Conservation (phyloP, 2,797 vertebrate species). For the Enteromius paludinosus region DNA sequence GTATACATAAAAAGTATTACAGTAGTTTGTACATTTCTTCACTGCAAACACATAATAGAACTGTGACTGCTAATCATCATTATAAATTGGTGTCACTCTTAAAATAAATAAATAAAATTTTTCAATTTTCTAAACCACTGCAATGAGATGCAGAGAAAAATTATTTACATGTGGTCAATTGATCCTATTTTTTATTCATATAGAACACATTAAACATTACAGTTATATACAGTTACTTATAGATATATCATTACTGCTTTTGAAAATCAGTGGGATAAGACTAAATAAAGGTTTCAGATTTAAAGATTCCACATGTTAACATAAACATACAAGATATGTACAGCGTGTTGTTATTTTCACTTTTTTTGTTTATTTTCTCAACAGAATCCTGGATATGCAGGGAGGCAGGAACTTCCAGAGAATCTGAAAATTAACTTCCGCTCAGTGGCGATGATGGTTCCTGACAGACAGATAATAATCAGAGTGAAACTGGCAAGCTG, state of each 20-base stretch:
- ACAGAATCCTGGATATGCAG: slow-evolving; percentile 96
- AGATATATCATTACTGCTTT: neutral
- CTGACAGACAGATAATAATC: slow-evolving; percentile 97
- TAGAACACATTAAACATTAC: neutral
- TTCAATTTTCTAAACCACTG: neutral
- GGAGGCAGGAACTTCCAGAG: slow-evolving; percentile 94
- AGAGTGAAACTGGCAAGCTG: slow-evolving; percentile 96
- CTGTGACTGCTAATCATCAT: neutral
- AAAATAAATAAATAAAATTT: neutral
- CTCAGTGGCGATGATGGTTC: slow-evolving; percentile 98
- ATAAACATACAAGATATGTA: neutral
- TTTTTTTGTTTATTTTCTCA: neutral
- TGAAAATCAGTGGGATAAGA: neutral
- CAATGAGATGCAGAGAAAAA: neutral
- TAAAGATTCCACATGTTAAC: neutral
- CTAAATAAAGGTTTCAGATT: neutral
- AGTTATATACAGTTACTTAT: neutral
- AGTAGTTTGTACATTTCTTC: neutral
- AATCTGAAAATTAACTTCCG: slow-evolving; percentile 98
- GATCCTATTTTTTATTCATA: neutral
- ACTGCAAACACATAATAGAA: neutral
- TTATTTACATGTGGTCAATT: neutral
- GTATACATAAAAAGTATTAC: neutral
- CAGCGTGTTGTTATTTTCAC: neutral
- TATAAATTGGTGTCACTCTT: neutral